Conservation (phyloP, 2,888 invertebrate genomes). For the Phania funesta region DNA sequence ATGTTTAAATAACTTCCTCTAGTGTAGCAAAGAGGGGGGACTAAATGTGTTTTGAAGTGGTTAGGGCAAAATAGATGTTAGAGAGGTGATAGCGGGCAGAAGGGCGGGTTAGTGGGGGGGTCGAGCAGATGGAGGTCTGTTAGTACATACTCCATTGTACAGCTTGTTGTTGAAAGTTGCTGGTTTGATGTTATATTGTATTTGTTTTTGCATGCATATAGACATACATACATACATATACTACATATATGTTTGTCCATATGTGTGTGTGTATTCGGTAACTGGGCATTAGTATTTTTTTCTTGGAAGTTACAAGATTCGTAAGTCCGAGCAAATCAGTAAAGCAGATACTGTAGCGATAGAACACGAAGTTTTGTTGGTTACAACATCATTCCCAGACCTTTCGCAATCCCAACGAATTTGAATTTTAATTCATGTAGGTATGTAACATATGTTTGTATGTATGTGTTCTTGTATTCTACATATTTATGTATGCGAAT, state of each 20-base stretch:
- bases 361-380: conserved; percentile 62
- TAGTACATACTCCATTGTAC: conserved; percentile 20
- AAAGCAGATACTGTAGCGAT: conserved; percentile 57
- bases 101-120: not conserved
- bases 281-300: conserved; percentile 60
- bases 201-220: conserved; percentile 9
- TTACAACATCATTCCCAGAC: conserved; percentile 35
- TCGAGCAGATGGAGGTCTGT: not conserved
- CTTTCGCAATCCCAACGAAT: conserved; percentile 18
- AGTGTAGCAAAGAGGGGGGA: conserved; percentile 33
- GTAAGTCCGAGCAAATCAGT: conserved; percentile 59
- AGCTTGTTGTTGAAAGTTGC: conserved; percentile 44
- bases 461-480: not conserved
- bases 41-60: conserved; percentile 23
- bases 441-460: no score
- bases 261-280: conserved; percentile 4
- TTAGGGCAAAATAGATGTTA: not conserved
- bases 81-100: not conserved
- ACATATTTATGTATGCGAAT: not conserved
- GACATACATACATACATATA: not conserved
- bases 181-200: conserved; percentile 42
- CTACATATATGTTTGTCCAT: not conserved
- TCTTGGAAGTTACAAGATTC: conserved; percentile 57
- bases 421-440: not conserved
- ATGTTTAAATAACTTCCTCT: conserved; percentile 56